Evolutionary conservation across 2,113 vertebrate species (phyloP).

Genomic region (Promerops cafer): DNA sequence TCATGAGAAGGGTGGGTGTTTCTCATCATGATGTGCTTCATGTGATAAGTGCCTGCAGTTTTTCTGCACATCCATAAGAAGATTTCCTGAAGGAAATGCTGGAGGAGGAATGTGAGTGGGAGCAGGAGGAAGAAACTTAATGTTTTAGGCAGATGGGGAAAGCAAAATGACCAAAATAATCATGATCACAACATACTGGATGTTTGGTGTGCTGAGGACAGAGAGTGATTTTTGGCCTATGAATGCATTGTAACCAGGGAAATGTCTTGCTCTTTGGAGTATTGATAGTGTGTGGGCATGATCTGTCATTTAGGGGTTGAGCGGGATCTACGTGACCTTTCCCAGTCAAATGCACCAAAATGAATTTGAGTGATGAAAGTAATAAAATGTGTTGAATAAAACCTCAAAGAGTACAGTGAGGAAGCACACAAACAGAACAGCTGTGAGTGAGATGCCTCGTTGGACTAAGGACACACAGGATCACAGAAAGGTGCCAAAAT

Average conservation of each 20-base stretch:
- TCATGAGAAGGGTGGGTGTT: constrained; percentile 43
- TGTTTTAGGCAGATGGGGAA: constrained; percentile 10
- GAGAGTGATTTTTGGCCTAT: not conserved
- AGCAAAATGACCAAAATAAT: constrained; percentile 17
- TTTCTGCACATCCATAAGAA: not conserved
- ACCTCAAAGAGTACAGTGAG: not conserved
- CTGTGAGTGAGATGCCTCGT: not conserved
- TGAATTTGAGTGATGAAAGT: not conserved
- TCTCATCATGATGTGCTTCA: constrained; percentile 25
- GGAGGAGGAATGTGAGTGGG: constrained; percentile 16
- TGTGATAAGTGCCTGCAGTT: constrained; percentile 15
- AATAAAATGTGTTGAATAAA: not conserved
- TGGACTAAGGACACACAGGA: not conserved
- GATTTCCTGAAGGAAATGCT: constrained; percentile 34
- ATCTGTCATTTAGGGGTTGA: constrained; percentile 35
- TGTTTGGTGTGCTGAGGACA: not conserved
- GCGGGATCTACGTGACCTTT: constrained; percentile 34
- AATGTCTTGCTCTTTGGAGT: constrained; percentile 24
- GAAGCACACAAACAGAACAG: not conserved
- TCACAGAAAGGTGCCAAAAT: not conserved
- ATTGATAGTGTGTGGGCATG: constrained; percentile 27
- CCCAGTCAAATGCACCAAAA: constrained; percentile 16
- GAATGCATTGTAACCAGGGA: not conserved
- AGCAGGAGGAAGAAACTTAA: constrained; percentile 13
- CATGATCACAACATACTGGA: not conserved